phyloP scores from a whole-genome alignment of 2,888 invertebrate genomes.

The Parelbella ahira region DNA sequence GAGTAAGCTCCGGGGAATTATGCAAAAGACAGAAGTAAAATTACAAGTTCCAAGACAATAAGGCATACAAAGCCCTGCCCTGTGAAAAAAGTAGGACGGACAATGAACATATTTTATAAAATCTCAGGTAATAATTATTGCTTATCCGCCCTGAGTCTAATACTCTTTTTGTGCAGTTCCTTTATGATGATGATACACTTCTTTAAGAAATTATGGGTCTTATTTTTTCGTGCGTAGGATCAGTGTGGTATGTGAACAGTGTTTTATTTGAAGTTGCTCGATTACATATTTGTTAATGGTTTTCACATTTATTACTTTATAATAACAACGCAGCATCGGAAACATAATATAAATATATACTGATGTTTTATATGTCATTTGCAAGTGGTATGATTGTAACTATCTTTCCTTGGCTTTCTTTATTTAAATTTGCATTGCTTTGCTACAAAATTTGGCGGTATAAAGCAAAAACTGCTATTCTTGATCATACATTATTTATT shows the following conservation, averaged over 20 bases:
- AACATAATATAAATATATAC: no score
- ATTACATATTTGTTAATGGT: no score
- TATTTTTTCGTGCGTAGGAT: no score
- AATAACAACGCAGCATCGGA: no score
- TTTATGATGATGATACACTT: slow-evolving; percentile 13
- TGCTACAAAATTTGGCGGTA: slow-evolving; percentile 9
- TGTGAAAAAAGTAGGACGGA: slow-evolving; percentile 23
- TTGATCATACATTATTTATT: slow-evolving; percentile 21
- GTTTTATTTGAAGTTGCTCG: no score
- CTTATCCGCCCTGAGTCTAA: slow-evolving; percentile 23
- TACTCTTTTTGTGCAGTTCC: slow-evolving; percentile 18
- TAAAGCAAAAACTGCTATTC: slow-evolving; percentile 7
- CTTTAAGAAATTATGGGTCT: slow-evolving; percentile 15
- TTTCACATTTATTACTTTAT: no score
- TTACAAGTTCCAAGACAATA: slow-evolving; percentile 24
- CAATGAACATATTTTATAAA: slow-evolving; percentile 24
- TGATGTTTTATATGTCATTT: no score
- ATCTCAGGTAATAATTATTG: slow-evolving; percentile 26
- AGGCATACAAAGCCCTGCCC: slow-evolving; percentile 20
- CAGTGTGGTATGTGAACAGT: no score
- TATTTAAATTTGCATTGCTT: no score
- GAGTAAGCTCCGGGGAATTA: slow-evolving; percentile 13
- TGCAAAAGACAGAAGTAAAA: slow-evolving; percentile 23
- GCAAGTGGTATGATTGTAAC: no score
- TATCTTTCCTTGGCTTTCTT: no score